These are phyloP conservation scores for Cochlearius cochlearius DNA, from an alignment of 2,113 vertebrate species.

Conservation along the genomic window DNA sequence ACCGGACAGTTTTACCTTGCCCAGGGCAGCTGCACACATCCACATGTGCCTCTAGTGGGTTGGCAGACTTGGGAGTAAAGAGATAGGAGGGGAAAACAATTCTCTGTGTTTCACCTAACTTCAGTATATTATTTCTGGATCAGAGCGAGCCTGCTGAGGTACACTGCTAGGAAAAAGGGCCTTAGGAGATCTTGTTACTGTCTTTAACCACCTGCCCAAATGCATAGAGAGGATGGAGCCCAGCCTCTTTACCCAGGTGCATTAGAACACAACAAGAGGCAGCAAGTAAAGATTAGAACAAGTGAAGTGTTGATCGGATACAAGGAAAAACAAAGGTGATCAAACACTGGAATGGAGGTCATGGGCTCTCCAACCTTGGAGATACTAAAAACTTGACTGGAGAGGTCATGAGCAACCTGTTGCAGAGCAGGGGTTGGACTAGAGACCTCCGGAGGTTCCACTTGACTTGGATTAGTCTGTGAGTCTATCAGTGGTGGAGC, in stretches of 20 bases:
- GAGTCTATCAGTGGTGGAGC: neutral
- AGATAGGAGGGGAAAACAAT: neutral
- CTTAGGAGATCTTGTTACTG: neutral
- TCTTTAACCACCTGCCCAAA: accelerated
- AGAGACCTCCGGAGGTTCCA: neutral
- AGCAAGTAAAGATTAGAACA: neutral
- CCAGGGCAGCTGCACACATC: neutral
- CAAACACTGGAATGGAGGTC: neutral
- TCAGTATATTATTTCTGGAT: neutral
- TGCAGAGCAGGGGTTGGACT: neutral
- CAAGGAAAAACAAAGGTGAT: neutral
- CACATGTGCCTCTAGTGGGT: neutral
- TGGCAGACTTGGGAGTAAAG: neutral
- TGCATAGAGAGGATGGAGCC: neutral
- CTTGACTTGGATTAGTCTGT: neutral
- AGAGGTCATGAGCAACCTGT: neutral
- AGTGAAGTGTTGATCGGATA: neutral
- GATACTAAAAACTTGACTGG: neutral
- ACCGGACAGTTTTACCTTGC: neutral
- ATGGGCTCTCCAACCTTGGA: neutral
- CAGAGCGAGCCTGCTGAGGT: neutral
- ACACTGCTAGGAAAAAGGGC: accelerated
- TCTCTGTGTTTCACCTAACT: neutral
- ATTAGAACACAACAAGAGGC: neutral
- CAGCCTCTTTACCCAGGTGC: neutral